These are phyloP conservation scores for Peromyscus maniculatus DNA, from an alignment of 2,113 vertebrate genomes.

Conservation along the genomic window DNA sequence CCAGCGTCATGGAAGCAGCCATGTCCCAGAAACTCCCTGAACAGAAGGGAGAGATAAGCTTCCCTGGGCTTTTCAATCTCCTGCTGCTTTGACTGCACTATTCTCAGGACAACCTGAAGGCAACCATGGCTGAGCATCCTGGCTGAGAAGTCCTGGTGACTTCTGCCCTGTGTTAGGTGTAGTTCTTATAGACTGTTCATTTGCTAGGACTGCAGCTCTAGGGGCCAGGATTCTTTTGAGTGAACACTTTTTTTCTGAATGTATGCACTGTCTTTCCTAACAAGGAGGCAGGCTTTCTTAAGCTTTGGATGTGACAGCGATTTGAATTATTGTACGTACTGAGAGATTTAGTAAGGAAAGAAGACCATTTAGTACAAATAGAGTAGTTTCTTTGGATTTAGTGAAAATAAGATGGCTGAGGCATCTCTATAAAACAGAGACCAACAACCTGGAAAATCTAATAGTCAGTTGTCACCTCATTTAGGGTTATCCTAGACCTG, in stretches of 20 bases:
- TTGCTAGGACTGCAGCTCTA: background rate
- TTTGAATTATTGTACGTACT: background rate
- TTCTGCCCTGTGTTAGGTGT: background rate
- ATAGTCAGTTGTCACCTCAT: background rate
- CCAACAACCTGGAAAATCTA: background rate
- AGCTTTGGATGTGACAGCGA: background rate
- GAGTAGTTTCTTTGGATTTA: background rate
- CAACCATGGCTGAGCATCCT: accelerated
- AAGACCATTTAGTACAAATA: background rate
- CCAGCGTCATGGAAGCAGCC: background rate
- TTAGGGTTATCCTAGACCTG: background rate
- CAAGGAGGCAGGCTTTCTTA: background rate
- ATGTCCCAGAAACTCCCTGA: background rate
- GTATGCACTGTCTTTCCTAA: background rate
- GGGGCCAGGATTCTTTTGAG: background rate
- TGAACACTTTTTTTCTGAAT: background rate
- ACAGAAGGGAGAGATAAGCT: background rate
- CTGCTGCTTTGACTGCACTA: background rate
- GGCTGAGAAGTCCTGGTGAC: background rate
- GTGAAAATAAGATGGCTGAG: background rate
- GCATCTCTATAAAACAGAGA: background rate
- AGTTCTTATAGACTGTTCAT: background rate
- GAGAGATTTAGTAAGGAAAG: constrained; percentile 5
- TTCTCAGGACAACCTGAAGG: background rate
- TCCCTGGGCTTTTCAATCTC: background rate